These are phyloP conservation scores for Anaspis maculata DNA, from an alignment of 2,888 invertebrate genomes.

Conservation along the genomic window DNA sequence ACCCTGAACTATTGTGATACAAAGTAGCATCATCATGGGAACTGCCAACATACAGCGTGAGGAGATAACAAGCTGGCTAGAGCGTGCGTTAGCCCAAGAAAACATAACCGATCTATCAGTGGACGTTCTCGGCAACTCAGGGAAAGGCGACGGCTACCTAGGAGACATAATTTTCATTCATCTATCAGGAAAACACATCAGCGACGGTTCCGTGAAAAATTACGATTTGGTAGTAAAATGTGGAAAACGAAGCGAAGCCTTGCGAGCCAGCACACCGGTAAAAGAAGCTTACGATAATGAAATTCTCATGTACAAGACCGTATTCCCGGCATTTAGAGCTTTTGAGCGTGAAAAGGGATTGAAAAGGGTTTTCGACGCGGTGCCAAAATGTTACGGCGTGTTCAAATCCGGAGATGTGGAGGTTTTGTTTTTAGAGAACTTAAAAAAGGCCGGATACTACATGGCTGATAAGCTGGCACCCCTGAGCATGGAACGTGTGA, in stretches of 20 bases:
- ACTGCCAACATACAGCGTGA: no score
- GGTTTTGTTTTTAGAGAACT: slow-evolving; percentile 24
- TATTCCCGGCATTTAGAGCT: slow-evolving; percentile 15
- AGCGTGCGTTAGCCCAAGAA: no score
- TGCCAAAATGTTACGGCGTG: slow-evolving; percentile 15
- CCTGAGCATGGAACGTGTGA: slow-evolving; percentile 24
- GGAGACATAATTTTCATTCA: slow-evolving; percentile 20
- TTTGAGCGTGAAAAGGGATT: slow-evolving; percentile 16
- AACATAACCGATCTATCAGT: slow-evolving; percentile 5
- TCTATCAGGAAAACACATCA: slow-evolving; percentile 13
- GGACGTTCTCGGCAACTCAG: slow-evolving; percentile 10
- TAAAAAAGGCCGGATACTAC: slow-evolving; percentile 18
- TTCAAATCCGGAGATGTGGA: slow-evolving; percentile 7
- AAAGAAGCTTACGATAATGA: slow-evolving; percentile 18
- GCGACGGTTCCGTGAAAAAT: slow-evolving; percentile 13
- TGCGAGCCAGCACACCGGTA: slow-evolving; percentile 11
- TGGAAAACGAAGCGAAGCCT: slow-evolving; percentile 6
- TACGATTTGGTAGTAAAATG: slow-evolving; percentile 9
- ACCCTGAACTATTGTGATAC: no score
- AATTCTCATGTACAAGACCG: slow-evolving; percentile 17
- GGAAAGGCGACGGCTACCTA: slow-evolving; percentile 24
- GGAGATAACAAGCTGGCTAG: no score
- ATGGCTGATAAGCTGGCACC: slow-evolving; percentile 18
- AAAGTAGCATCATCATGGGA: no score
- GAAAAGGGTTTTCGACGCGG: slow-evolving; percentile 9